These are phyloP conservation scores for Eudasyphora cyanicolor DNA, from an alignment of 2,888 invertebrate species.

Conservation along the genomic window DNA sequence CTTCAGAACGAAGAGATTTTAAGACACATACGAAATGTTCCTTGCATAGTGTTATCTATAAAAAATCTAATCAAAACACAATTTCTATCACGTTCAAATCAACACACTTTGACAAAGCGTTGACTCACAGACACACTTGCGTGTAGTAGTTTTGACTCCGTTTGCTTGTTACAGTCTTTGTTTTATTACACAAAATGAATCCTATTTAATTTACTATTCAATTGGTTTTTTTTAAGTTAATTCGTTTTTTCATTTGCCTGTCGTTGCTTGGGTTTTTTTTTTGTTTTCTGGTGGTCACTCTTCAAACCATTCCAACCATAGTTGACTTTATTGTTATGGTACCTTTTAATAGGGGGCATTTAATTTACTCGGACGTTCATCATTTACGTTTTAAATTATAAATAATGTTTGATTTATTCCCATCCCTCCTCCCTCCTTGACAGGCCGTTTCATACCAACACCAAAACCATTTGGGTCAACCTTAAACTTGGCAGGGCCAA, in stretches of 20 bases:
- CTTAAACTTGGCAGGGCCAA: slow-evolving; percentile 23
- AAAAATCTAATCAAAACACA: no score
- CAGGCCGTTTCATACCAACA: no score
- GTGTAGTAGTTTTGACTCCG: neutral
- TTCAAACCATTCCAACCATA: neutral
- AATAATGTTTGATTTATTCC: slow-evolving; percentile 58
- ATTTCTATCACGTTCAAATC: neutral
- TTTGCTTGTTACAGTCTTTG: neutral
- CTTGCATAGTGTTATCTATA: no score
- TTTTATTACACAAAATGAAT: neutral
- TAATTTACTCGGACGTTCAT: neutral
- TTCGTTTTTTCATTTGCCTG: neutral
- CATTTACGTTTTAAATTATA: slow-evolving; percentile 58
- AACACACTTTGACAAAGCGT: neutral
- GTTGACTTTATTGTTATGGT: neutral
- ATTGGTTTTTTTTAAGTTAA: slow-evolving; percentile 9
- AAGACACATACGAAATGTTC: no score
- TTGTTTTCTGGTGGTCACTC: no score
- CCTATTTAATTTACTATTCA: neutral
- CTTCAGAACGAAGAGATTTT: no score
- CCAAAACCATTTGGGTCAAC: slow-evolving; percentile 26
- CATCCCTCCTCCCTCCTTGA: no score
- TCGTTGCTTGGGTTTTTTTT: neutral
- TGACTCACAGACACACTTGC: neutral
- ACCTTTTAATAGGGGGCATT: neutral